Conservation (phyloP, 2,888 invertebrate genomes). For the Lithophane semibrunnea region DNA sequence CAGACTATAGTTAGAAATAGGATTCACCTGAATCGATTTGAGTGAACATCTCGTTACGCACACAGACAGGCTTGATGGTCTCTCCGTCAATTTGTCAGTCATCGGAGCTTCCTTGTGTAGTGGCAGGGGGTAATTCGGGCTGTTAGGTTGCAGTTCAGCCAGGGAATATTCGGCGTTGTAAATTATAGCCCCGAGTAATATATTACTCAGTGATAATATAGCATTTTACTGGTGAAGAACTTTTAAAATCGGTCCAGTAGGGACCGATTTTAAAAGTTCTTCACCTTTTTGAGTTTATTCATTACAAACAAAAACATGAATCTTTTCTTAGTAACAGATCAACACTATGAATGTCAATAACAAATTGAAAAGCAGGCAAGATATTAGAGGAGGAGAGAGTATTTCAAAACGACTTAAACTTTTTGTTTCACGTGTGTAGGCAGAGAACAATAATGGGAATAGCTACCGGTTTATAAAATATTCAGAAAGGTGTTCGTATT, state of each 20-base stretch:
- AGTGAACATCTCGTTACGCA: constrained; percentile 2
- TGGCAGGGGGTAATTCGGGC: background rate
- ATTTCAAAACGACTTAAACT: background rate
- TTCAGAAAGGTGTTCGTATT: background rate
- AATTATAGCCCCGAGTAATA: too few species aligned
- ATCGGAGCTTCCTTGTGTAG: background rate
- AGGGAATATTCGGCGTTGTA: background rate
- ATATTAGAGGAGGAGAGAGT: too few species aligned
- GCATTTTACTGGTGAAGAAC: too few species aligned
- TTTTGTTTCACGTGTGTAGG: background rate
- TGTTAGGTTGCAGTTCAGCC: background rate
- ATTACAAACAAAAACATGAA: too few species aligned
- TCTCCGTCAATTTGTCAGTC: background rate
- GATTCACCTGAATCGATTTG: background rate
- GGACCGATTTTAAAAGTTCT: too few species aligned
- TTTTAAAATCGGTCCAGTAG: too few species aligned
- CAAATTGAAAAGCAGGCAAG: background rate
- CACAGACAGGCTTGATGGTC: background rate
- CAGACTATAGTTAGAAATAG: too few species aligned
- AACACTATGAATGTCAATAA: background rate
- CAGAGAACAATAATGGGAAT: background rate
- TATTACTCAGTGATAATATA: too few species aligned
- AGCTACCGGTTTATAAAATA: background rate
- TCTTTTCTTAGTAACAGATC: too few species aligned
- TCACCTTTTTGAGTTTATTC: too few species aligned